Conservation (phyloP, 1,140 invertebrate genomes). For the Ctenoplectra terminalis region DNA sequence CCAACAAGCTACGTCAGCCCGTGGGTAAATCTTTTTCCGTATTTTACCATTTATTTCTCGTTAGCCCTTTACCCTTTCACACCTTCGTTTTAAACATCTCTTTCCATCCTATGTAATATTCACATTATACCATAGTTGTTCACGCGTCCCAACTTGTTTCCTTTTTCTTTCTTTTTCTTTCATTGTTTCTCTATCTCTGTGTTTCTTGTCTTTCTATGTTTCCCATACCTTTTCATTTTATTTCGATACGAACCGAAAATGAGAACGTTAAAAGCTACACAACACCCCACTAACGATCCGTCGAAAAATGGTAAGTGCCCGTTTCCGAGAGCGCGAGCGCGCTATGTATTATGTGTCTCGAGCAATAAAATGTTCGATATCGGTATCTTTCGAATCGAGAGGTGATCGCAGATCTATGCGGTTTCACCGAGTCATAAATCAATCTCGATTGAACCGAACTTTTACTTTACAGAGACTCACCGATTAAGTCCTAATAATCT, state of each 20-base stretch:
- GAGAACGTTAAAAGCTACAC: not conserved
- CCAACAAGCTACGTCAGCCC: slow-evolving; percentile 5
- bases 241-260: not conserved
- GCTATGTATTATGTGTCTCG: not conserved
- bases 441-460: not conserved
- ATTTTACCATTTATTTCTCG: too few relatives aligned
- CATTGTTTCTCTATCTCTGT: not conserved
- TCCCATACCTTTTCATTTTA: too few relatives aligned
- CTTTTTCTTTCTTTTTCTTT: not conserved
- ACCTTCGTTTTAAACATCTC: too few relatives aligned
- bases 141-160: too few relatives aligned
- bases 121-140: too few relatives aligned
- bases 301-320: not conserved
- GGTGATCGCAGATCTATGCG: not conserved
- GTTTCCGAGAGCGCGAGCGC: not conserved
- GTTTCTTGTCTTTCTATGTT: not conserved
- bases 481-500: slow-evolving; percentile 5
- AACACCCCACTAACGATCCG: not conserved
- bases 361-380: not conserved
- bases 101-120: too few relatives aligned
- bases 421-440: not conserved
- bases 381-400: not conserved
- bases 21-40: slow-evolving; percentile 25
- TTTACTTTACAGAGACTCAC: slow-evolving; percentile 21
- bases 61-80: too few relatives aligned